Base-by-base conservation (phyloP, 1,140 invertebrate genomes). In the Xylocopa sonorina region DNA sequence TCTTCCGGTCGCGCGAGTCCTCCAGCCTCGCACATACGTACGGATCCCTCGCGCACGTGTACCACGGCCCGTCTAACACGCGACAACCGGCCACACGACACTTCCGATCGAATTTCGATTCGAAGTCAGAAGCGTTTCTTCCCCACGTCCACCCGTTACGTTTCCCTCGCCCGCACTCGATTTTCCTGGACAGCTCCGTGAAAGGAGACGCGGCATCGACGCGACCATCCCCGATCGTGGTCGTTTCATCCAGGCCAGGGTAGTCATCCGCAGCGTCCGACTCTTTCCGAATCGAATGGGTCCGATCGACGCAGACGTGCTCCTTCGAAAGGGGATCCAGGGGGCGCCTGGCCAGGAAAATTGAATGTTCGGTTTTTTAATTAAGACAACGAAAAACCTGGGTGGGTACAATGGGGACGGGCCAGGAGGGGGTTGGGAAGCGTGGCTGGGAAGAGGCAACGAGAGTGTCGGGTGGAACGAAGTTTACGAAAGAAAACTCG, bases 281-380 rank as follows among this genome's bases (percentile, higher is more conserved):
- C 29, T 2, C 4, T 76, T 67, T 50, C 38, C 27, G 32, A 77
- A 53, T 41, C 29, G n/a, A 43, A 18, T 51, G 43, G 62, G 10
- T 14, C 41, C 60, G 68, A 66, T 64, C 63, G 27, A 24, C 6
- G n/a, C 3, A 34, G 38, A 16, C 27, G 34, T 24, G 14, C 10
- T 38, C 4, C 12, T 24, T 32, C 68, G 50, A 57, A 76, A 53
- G 21, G 38, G 9, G 24, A 50, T 48, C 48, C 32, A n/a, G 29
- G 32, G n/a, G n/a, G n/a, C 58, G 41, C 29, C n/a, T 9, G 32
- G 43, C 55, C 78, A 32, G 77, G 80, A 67, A 88, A 91, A 88
- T 90, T 87, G 83, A 89, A 89, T 86, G 73, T 90, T 83, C 80
- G 46, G 50, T 38, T 86, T 90, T 86, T 90, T 88, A 88, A 90